These are phyloP conservation scores for Apteryx mantelli DNA, from an alignment of 2,113 vertebrate genomes.

Conservation along the genomic window DNA sequence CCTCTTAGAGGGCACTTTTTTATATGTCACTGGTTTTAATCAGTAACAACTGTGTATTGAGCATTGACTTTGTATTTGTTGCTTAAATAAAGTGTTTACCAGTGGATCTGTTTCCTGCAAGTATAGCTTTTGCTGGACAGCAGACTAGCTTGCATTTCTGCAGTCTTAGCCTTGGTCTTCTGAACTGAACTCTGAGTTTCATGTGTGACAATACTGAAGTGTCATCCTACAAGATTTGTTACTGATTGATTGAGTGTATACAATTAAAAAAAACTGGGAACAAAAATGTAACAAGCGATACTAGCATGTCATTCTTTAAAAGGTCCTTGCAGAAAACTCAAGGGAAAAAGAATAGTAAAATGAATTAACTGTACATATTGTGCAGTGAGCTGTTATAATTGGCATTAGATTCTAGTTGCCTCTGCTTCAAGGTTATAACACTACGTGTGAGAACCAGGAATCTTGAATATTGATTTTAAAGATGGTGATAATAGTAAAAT, in stretches of 20 bases:
- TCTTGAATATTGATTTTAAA: neutral
- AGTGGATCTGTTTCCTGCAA: neutral
- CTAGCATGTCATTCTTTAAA: neutral
- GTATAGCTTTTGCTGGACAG: neutral
- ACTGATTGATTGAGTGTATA: neutral
- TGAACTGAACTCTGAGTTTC: neutral
- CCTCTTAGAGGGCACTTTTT: neutral
- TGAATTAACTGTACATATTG: neutral
- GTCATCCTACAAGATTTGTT: neutral
- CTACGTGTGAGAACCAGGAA: neutral
- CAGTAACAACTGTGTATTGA: neutral
- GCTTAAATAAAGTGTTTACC: neutral
- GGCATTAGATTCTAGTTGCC: neutral
- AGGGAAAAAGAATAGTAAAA: neutral
- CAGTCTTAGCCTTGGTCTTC: neutral
- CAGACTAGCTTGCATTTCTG: neutral
- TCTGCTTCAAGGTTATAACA: neutral
- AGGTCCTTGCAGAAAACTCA: neutral
- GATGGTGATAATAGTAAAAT: neutral
- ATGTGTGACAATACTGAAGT: neutral
- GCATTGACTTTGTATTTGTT: neutral
- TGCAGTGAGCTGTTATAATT: neutral
- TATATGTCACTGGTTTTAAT: neutral
- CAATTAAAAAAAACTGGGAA: neutral
- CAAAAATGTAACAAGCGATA: neutral